A percentile compares a stretch with the other conserved stretches of the same genome.
phyloP scores from a whole-genome alignment of 2,888 invertebrate genomes.

The Athalia rosae region DNA sequence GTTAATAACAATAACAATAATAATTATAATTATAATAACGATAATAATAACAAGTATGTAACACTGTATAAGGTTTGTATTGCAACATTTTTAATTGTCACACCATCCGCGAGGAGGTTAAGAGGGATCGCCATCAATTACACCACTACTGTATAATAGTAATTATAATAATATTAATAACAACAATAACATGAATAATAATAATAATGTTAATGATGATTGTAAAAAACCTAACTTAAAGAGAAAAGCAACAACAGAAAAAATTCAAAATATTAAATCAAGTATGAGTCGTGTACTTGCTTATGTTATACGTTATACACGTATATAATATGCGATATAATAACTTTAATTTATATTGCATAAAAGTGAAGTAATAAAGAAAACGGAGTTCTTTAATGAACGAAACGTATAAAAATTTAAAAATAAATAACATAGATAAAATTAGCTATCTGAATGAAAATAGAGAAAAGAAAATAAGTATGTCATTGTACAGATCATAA shows the following conservation, averaged over 20 bases:
- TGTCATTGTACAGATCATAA: constrained; percentile 4
- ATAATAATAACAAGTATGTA: background rate
- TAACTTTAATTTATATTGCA: too few relatives aligned
- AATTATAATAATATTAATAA: background rate
- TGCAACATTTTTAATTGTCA: constrained; percentile 11
- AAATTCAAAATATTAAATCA: background rate
- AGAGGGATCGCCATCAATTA: background rate
- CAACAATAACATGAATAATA: too few relatives aligned
- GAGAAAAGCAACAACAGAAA: background rate
- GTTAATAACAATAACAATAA: too few relatives aligned
- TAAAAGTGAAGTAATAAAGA: too few relatives aligned
- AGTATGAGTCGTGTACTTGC: background rate
- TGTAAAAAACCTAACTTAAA: background rate
- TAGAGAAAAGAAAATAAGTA: background rate
- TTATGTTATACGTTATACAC: too few relatives aligned
- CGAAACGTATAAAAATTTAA: background rate
- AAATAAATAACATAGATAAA: background rate
- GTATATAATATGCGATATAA: too few relatives aligned
- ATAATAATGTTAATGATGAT: background rate
- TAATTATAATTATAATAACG: background rate
- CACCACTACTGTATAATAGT: background rate
- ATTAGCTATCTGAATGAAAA: background rate
- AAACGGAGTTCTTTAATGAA: background rate
- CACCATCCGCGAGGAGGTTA: background rate
- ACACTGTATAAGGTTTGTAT: constrained; percentile 19